Evolutionary conservation across 2,113 vertebrate genomes (phyloP).

Genomic region (Parus major): DNA sequence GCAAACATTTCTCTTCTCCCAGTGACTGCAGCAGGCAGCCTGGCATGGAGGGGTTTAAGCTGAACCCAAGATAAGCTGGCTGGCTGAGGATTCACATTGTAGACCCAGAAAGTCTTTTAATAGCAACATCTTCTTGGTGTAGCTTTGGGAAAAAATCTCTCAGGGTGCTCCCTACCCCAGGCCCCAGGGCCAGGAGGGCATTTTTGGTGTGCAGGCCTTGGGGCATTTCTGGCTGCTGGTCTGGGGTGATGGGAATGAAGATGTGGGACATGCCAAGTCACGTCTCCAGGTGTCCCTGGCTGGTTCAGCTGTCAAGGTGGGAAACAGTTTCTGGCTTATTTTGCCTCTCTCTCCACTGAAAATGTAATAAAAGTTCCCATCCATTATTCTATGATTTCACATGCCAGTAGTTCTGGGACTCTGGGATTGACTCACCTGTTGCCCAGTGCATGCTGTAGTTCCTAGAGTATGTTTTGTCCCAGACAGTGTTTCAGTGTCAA

Average conservation of each 20-base stretch:
- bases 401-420: neutral
- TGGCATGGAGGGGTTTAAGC: neutral
- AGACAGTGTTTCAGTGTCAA: neutral
- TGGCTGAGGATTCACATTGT: neutral
- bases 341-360: neutral
- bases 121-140: neutral
- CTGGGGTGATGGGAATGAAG: neutral
- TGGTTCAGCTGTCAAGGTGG: neutral
- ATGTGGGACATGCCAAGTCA: neutral
- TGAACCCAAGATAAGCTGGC: neutral
- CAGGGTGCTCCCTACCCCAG: fast-evolving
- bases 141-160: neutral
- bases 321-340: neutral
- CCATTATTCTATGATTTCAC: neutral
- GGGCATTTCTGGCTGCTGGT: neutral
- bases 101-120: neutral
- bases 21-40: neutral
- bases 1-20: constrained; percentile 61
- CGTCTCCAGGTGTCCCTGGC: too few species aligned
- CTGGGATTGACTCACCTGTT: neutral
- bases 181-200: fast-evolving
- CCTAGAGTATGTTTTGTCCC: neutral
- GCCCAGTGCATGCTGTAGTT: neutral
- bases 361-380: neutral
- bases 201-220: neutral